A percentile compares a stretch with the other conserved stretches of the same genome.
Conservation (phyloP, 2,888 invertebrate genomes). For the Mactromeris polynyma region DNA sequence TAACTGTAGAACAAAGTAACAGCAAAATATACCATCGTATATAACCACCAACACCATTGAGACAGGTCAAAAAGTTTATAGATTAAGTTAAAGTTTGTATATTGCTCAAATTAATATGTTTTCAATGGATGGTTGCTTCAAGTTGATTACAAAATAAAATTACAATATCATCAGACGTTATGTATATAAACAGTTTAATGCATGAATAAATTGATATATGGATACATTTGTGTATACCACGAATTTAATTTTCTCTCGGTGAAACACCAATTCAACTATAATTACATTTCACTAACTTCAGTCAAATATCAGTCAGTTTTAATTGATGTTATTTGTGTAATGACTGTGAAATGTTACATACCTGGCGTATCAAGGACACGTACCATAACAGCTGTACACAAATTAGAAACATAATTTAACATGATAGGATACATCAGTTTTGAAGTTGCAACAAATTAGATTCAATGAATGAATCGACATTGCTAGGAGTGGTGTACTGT, state of each 20-base stretch:
- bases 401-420: too few relatives aligned
- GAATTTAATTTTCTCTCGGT: too few relatives aligned
- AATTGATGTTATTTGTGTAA: neutral
- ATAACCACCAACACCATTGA: neutral
- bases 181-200: neutral
- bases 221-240: neutral
- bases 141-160: neutral
- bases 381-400: too few relatives aligned
- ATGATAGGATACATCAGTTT: too few relatives aligned
- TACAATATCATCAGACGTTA: neutral
- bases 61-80: neutral
- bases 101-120: neutral
- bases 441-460: too few relatives aligned
- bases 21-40: neutral
- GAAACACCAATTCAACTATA: too few relatives aligned
- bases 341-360: constrained; percentile 1
- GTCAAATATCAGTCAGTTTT: too few relatives aligned
- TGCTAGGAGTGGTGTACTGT: too few relatives aligned
- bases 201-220: neutral
- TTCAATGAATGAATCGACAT: too few relatives aligned
- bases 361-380: too few relatives aligned
- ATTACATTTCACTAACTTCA: too few relatives aligned
- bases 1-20: neutral
- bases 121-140: neutral
- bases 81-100: neutral